phyloP scores from a whole-genome alignment of 2,888 invertebrate species.

The Pyrocoelia pectoralis region DNA sequence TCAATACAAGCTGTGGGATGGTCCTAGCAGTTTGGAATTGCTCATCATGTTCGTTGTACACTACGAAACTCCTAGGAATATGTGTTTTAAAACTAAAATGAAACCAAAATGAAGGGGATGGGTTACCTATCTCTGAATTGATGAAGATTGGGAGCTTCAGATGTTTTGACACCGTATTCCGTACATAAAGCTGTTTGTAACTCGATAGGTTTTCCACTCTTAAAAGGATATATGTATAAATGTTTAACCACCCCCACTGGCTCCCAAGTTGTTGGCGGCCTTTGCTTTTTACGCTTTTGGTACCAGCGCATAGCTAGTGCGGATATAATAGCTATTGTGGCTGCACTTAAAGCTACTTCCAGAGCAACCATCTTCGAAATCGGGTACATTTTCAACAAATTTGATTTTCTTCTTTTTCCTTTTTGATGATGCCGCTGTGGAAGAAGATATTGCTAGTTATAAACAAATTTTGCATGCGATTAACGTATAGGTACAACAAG shows the following conservation, averaged over 20 bases:
- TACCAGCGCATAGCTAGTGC: constrained; percentile 9
- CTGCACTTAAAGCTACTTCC: not conserved
- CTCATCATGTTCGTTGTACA: constrained; percentile 57
- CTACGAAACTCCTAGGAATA: constrained; percentile 41
- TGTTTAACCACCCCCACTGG: constrained; percentile 52
- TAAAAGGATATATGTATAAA: constrained; percentile 57
- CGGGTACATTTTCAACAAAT: not conserved
- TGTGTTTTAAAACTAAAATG: no score
- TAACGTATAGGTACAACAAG: no score
- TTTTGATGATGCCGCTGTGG: no score
- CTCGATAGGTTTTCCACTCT: constrained; percentile 56
- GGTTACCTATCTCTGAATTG: constrained; percentile 16
- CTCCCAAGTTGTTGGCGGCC: constrained; percentile 50
- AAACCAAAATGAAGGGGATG: not conserved
- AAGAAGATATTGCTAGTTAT: no score
- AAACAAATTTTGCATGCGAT: no score
- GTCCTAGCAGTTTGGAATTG: constrained; percentile 59
- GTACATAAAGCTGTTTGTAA: constrained; percentile 51
- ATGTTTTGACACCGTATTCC: constrained; percentile 50
- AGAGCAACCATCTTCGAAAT: not conserved
- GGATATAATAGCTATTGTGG: not conserved
- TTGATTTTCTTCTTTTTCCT: no score
- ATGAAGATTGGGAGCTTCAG: not conserved
- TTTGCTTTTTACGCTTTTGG: constrained; percentile 45
- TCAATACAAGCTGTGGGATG: constrained; percentile 60